Evolutionary conservation across 2,888 invertebrate species (phyloP), one percentile per base, ranked within the genome.

Genomic region (Tipula lateralis): DNA sequence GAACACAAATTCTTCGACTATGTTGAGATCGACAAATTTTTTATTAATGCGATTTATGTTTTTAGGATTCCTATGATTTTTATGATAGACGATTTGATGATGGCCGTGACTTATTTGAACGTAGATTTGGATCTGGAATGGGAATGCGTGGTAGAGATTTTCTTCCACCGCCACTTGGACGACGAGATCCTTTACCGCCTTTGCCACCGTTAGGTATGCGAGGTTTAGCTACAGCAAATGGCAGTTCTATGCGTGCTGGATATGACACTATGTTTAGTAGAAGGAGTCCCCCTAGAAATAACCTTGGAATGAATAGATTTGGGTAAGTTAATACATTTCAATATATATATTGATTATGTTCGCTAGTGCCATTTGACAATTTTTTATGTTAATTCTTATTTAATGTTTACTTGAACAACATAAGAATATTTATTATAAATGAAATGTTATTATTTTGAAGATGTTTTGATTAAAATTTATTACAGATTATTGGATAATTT

Each of bases 211-310:
- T 90, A 85, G 90, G 90, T 85, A 90, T 90, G 32, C 86, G 85
- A 36, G 82, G 34, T 50, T 29, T 84, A 29, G 92, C 93, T 88
- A 92, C 34, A 30, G 30, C 44, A 93, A 92, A 94, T 91, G 84
- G 84, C 93, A 92, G 94, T 91, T 93, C 90, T 91, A 91, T 90
- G 90, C 93, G 91, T 84, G 92, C 94, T 91, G 90, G 90, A 85
- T 93, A 96, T 89, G 95, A 96, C 90, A 92, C 94, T 87, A 95
- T 96, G 94, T 96, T 95, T 91, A 96, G 95, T 90, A 92, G 96
- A 87, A 92, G 96, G 87, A 95, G 95, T 87, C 95, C 96, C 87
- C 95, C 95, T 85, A 88, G 90, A 82, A 90, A 89, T 86, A 89
- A 88, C 86, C 89, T 90, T 86, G 90, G 90, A 80, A 88, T 90